These are phyloP conservation scores for Discoglossus pictus DNA, from an alignment of 2,797 vertebrate genomes.

Conservation along the genomic window DNA sequence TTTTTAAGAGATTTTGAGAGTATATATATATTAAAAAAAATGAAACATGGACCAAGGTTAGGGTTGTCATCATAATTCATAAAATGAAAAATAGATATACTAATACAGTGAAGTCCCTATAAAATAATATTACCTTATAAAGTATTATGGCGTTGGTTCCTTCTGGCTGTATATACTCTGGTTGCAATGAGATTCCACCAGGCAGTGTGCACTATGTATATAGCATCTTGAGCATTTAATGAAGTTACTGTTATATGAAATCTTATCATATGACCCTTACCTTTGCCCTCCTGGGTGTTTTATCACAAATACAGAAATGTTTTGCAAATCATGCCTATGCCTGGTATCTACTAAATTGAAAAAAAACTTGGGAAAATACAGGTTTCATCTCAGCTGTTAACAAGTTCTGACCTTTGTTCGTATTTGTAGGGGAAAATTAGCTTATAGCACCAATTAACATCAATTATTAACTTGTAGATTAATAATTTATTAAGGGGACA, in stretches of 20 bases:
- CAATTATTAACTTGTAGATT: constrained; percentile 86
- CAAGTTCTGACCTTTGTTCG: constrained; percentile 75
- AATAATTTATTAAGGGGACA: constrained; percentile 81
- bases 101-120: too few species aligned
- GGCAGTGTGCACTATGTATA: too few species aligned
- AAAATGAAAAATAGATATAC: too few species aligned
- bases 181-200: neutral
- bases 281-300: constrained; percentile 36
- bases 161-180: neutral
- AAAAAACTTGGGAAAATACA: constrained; percentile 62
- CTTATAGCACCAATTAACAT: constrained; percentile 88
- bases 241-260: neutral
- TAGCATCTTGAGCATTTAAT: neutral
- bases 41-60: too few species aligned
- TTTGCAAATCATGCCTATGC: constrained; percentile 54
- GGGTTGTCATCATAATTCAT: too few species aligned
- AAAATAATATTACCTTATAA: too few species aligned
- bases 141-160: neutral
- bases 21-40: too few species aligned
- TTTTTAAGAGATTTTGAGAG: too few species aligned
- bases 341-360: constrained; percentile 47
- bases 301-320: constrained; percentile 52
- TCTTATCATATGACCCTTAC: constrained; percentile 21
- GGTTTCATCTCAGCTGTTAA: constrained; percentile 70
- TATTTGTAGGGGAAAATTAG: constrained; percentile 78